Base-by-base conservation (phyloP, 1,140 invertebrate species). In the Popillia japonica region DNA sequence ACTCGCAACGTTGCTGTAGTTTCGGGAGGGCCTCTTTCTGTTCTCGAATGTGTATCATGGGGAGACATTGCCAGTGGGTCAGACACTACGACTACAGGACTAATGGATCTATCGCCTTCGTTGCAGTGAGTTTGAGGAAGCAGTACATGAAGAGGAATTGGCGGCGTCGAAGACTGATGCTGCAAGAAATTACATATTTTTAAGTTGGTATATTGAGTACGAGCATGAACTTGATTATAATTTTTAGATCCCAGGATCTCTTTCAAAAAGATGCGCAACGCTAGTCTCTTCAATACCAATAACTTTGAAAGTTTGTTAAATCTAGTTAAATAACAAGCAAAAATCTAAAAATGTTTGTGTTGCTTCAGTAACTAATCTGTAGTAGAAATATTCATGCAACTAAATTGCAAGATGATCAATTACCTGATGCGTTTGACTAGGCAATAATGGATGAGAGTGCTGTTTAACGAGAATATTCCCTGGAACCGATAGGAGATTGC, bases 381-480 rank as follows among this genome's bases (percentile, higher is more conserved):
- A n/a, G n/a, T n/a, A n/a, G n/a, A n/a, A n/a, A n/a, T n/a, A n/a
- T n/a, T n/a, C n/a, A n/a, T n/a, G n/a, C n/a, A n/a, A n/a, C n/a
- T n/a, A n/a, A n/a, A n/a, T n/a, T n/a, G n/a, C n/a, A n/a, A n/a
- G n/a, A 64, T 42, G 14, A 42, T 10, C 8, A 75, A 4, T 6
- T 48, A 79, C 78, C 86, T 72, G 81, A 78, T 40, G 83, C 61
- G 87, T 87, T 82, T 91, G 90, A 82, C 87, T 91, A 7, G 90
- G 89, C 77, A 92, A 81, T 48, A 92, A 79, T 2, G 92, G 92
- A 86, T 92, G 91, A 7, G 92, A 92, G 82, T 92, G 90, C 82
- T 92, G 92, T 81, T 93, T 93, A 11, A 90, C 89, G 74, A 92
- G 84, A 81, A 89, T 90, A 4, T 87, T 85, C 68, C 89, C 88